Base-by-base conservation (phyloP, 2,888 invertebrate genomes). In the Meteorus cinctellus region DNA sequence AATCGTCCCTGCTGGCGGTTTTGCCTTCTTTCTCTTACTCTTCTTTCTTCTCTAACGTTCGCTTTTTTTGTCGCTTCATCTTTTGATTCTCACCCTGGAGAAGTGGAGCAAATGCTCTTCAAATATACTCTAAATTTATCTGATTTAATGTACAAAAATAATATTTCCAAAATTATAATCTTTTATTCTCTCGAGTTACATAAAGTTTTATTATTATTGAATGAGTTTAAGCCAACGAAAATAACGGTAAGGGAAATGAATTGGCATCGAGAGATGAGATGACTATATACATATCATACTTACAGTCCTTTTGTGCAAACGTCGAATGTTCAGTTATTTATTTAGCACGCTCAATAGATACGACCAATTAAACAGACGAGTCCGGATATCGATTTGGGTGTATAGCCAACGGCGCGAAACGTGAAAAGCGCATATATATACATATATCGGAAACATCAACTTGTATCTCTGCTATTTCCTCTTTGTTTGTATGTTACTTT, bases 1-100 rank as follows among this genome's bases (percentile, higher is more conserved):
- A 80, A 80, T 79, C 78, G 75, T 69, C 74, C 59, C 67, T 68
- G 74, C 74, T 59, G 69, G 55, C 51, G 59, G 59, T 59, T 34
- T 70, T 36, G 59, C 36, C 55, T 41, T 8, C 24, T 59, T 16
- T 36, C 36, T 65, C 55, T 66, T 31, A 66, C 51, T 73, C 16
- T 6, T 55, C 19, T 19, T 51, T 62, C 51, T 59, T 76, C 66
- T 31, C 45, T n/a, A 27, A 31, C 41, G 27, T 29, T 27, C 19
- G n/a, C 55, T 70, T 74, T 59, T 66, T 74, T 63, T 69, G 69
- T 74, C 74, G 51, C 69, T 74, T 68, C 62, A 74, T 69, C 69
- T 68, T 74, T 69, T 68, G 74, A 74, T 69, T 70, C 51, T 68
- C 69, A 55, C 36, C 59, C 59, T 16, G 48, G 29, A 68, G 51